Evolutionary conservation across 2,888 invertebrate genomes (phyloP).

Genomic region (Halictus quadricinctus): DNA sequence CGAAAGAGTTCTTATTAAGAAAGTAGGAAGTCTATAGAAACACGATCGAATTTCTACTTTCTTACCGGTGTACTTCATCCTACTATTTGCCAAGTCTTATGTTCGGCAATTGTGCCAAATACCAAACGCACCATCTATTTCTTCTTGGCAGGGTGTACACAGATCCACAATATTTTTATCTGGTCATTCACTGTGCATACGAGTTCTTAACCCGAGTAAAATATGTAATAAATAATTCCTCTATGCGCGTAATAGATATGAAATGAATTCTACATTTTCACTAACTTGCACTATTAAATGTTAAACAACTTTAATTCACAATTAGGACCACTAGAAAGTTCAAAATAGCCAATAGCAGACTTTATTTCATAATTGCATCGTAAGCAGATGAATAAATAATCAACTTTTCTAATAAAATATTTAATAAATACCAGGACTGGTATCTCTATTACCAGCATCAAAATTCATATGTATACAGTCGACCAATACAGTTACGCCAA

Average conservation of each 20-base stretch:
- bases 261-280: not conserved
- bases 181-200: slow-evolving; percentile 64
- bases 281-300: not conserved
- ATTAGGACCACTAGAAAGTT: not conserved
- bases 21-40: slow-evolving; percentile 57
- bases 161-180: slow-evolving; percentile 69
- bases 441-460: not conserved
- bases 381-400: not conserved
- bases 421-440: too few relatives aligned
- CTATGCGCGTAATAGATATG: not conserved
- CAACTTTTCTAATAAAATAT: not conserved
- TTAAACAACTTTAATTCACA: not conserved
- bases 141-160: slow-evolving; percentile 63
- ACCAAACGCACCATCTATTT: slow-evolving; percentile 68
- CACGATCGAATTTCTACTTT: slow-evolving; percentile 70
- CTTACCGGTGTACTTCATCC: slow-evolving; percentile 62
- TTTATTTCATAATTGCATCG: not conserved
- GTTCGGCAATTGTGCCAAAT: slow-evolving; percentile 69
- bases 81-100: slow-evolving; percentile 67
- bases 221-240: not conserved
- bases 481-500: not conserved
- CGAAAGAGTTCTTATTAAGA: slow-evolving; percentile 35
- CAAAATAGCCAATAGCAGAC: not conserved
- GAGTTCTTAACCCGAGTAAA: not conserved
- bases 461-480: not conserved